Conservation (phyloP, 1,140 invertebrate species). For the Pomacea maculata region DNA sequence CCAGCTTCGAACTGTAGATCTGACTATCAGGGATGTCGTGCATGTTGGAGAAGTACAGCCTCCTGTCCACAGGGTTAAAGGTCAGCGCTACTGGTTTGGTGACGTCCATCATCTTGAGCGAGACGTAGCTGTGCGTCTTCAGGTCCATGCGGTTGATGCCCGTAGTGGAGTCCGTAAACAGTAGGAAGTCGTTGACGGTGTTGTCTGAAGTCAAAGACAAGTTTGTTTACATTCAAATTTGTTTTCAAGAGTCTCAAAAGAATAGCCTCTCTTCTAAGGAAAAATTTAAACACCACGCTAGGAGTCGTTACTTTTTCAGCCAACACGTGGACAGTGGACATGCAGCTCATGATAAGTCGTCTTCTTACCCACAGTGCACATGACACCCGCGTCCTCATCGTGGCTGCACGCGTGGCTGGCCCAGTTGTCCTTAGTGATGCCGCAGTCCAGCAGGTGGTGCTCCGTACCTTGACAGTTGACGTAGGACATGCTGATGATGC, state of each 20-base stretch:
- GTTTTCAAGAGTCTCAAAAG: no score
- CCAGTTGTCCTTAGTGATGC: conserved; percentile 30
- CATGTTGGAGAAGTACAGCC: conserved; percentile 40
- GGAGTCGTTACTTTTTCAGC: no score
- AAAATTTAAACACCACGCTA: no score
- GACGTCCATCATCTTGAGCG: conserved; percentile 23
- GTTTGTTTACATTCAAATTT: no score
- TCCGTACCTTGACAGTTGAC: conserved; percentile 78
- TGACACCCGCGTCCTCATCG: conserved; percentile 41
- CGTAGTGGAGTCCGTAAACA: conserved; percentile 31
- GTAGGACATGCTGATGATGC: conserved; percentile 79
- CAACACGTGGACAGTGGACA: no score
- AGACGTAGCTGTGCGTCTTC: conserved; percentile 30
- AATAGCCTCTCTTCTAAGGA: no score
- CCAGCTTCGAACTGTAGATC: conserved; percentile 33
- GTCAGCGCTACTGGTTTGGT: conserved; percentile 37
- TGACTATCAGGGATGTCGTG: conserved; percentile 10
- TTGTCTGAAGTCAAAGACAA: conserved; percentile 24
- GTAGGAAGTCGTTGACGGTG: conserved; percentile 31
- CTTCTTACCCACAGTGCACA: conserved; percentile 24
- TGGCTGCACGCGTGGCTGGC: conserved; percentile 36
- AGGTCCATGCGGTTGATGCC: conserved; percentile 40
- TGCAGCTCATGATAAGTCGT: no score
- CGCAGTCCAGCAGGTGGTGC: conserved; percentile 72
- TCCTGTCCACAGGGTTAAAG: conserved; percentile 31